phyloP scores from a whole-genome alignment of 2,797 vertebrate genomes.

The Sandelia bainsii region DNA sequence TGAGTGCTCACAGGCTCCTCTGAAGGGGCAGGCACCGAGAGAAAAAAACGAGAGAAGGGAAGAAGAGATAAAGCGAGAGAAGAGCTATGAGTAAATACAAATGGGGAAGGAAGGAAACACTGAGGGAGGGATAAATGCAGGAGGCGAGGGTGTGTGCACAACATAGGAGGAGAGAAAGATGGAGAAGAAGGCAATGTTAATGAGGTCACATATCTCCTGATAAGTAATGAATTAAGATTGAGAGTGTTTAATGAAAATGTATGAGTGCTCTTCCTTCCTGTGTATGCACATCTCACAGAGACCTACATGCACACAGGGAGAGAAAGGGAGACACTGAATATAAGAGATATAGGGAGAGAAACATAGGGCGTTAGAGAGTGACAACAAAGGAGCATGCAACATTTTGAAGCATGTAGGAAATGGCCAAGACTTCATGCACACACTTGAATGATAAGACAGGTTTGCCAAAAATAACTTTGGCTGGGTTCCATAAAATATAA shows the following conservation, averaged over 20 bases:
- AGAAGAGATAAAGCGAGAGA: constrained; percentile 58
- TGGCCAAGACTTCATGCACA: constrained; percentile 52
- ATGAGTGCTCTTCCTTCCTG: constrained; percentile 58
- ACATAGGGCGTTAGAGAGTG: constrained; percentile 20
- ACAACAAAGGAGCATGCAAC: constrained; percentile 35
- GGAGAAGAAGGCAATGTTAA: constrained; percentile 74
- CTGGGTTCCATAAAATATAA: constrained; percentile 64
- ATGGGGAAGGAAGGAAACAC: constrained; percentile 37
- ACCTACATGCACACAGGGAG: background rate
- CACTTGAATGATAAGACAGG: constrained; percentile 56
- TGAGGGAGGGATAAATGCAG: constrained; percentile 31
- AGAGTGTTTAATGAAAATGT: constrained; percentile 79
- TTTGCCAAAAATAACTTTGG: constrained; percentile 73
- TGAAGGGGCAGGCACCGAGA: constrained; percentile 52
- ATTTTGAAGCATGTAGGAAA: constrained; percentile 59
- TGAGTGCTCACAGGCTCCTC: constrained; percentile 65
- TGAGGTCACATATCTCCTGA: constrained; percentile 82
- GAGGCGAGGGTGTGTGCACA: constrained; percentile 30
- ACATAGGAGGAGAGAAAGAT: constrained; percentile 44
- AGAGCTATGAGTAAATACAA: constrained; percentile 58
- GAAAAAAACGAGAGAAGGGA: constrained; percentile 33
- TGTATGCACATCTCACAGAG: constrained; percentile 26
- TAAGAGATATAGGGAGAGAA: constrained; percentile 31
- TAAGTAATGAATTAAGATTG: constrained; percentile 80
- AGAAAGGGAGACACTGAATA: constrained; percentile 17